phyloP scores from a whole-genome alignment of 2,888 invertebrate species.

The Metopia argyrocephala region DNA sequence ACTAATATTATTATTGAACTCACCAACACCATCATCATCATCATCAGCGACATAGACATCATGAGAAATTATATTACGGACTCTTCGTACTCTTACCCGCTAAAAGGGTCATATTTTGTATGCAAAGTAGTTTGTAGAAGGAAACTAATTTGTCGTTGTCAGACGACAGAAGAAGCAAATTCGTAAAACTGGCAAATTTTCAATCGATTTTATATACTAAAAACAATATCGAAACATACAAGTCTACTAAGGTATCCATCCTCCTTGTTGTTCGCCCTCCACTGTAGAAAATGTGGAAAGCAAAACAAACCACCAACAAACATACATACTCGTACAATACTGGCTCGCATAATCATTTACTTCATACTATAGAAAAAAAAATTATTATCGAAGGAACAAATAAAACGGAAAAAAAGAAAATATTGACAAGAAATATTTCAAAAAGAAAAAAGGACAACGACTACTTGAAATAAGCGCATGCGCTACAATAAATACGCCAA shows the following conservation, averaged over 20 bases:
- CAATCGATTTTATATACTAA: slow-evolving; percentile 61
- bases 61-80: neutral
- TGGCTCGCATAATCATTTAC: neutral
- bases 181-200: slow-evolving; percentile 16
- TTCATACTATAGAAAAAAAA: neutral
- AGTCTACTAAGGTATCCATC: slow-evolving; percentile 33
- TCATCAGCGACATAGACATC: slow-evolving; percentile 15
- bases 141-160: slow-evolving; percentile 38
- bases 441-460: slow-evolving; percentile 61
- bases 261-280: neutral
- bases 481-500: slow-evolving; percentile 64
- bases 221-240: slow-evolving; percentile 35
- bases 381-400: slow-evolving; percentile 7
- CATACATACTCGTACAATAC: slow-evolving; percentile 8
- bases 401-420: neutral
- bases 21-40: slow-evolving; percentile 41
- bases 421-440: neutral
- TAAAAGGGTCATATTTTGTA: neutral
- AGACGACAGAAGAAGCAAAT: neutral
- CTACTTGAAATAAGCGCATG: slow-evolving; percentile 65
- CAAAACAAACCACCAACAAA: slow-evolving; percentile 1
- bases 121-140: slow-evolving; percentile 32
- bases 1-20: neutral
- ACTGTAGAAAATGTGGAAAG: neutral
- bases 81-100: neutral